Evolutionary conservation across 1,140 invertebrate genomes (phyloP), one percentile per base, ranked within the genome.

Genomic region (Dinothrombium tinctorium): DNA sequence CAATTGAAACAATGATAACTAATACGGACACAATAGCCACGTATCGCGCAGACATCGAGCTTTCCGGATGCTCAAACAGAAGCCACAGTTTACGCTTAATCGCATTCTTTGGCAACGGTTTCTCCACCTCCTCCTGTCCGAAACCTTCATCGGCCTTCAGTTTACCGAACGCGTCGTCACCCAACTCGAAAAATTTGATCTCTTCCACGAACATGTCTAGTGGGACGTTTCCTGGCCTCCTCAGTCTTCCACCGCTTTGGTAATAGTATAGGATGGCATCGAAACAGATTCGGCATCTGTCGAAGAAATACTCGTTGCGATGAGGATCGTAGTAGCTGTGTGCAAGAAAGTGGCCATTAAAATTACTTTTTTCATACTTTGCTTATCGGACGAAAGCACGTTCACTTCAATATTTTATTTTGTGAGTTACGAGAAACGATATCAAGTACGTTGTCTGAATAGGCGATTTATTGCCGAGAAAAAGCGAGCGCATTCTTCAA

Each of bases 211-310:
- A 95, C 54, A 94, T 81, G 67, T 92, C 84, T 56, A 95, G 72
- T 48, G 92, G 92, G 50, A 99, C 89, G 65, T 95, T 92, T 56
- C 94, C 84, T 43, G 92, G 90, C 54, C 90, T 72, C 51, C 87
- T 72, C 47, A 98, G 71, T 53, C 89, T 71, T 45, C 92, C 92
- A 48, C 89, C 78, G 61, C 87, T 95, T 64, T 98, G 92, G 66
- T 99, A 99, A 64, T 95, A 98, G 62, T 98, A 96, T 51, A 99
- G 73, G 65, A 99, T 96, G 59, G 92, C 83, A 69, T 89, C 83
- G 66, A 89, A 90, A 58, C 82, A 86, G 56, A 86, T 83, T 61
- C 92, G 72, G 71, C 96, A 95, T 55, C 92, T 72, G 67, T 99
- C 92, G 69, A 98, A 96, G 68, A 98, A 99, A 67, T 95, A 98